Evolutionary conservation across 1,140 invertebrate genomes (phyloP).

Genomic region (Linepithema humile): DNA sequence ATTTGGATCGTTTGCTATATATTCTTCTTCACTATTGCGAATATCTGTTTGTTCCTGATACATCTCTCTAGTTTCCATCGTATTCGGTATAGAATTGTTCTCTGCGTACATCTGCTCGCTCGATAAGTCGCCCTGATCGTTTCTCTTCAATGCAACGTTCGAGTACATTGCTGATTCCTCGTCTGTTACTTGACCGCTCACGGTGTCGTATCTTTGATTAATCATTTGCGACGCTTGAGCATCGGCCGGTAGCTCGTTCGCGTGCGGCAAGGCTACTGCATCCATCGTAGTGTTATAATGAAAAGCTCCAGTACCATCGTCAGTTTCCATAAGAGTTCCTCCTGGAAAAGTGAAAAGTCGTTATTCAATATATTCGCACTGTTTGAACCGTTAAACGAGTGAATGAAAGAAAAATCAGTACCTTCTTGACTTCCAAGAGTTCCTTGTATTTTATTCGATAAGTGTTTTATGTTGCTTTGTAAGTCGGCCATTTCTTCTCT

Average conservation of each 20-base stretch:
- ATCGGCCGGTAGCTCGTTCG: background rate
- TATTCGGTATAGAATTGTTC: slow-evolving; percentile 17
- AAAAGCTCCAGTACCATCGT: slow-evolving; percentile 15
- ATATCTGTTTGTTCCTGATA: slow-evolving; percentile 50
- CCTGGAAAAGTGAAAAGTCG: slow-evolving; percentile 2
- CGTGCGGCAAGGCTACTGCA: slow-evolving; percentile 43
- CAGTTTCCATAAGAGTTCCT: slow-evolving; percentile 28
- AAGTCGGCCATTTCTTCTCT: slow-evolving; percentile 85
- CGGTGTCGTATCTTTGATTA: background rate
- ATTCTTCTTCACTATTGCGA: slow-evolving; percentile 57
- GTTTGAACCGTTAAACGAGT: background rate
- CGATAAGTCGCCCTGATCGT: slow-evolving; percentile 9
- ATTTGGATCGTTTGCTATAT: slow-evolving; percentile 57
- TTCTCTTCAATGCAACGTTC: background rate
- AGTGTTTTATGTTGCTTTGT: slow-evolving; percentile 84
- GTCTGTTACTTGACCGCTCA: background rate
- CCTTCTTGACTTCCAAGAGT: slow-evolving; percentile 78
- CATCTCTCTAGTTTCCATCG: slow-evolving; percentile 4
- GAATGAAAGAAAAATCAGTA: slow-evolving; percentile 47
- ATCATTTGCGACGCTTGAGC: slow-evolving; percentile 5
- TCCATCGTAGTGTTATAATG: slow-evolving; percentile 53
- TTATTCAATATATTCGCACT: background rate
- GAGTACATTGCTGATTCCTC: slow-evolving; percentile 7
- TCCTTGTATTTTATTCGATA: slow-evolving; percentile 83
- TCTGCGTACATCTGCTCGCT: slow-evolving; percentile 26